Evolutionary conservation across 2,888 invertebrate species (phyloP).

Genomic region (Aethes cnicana): DNA sequence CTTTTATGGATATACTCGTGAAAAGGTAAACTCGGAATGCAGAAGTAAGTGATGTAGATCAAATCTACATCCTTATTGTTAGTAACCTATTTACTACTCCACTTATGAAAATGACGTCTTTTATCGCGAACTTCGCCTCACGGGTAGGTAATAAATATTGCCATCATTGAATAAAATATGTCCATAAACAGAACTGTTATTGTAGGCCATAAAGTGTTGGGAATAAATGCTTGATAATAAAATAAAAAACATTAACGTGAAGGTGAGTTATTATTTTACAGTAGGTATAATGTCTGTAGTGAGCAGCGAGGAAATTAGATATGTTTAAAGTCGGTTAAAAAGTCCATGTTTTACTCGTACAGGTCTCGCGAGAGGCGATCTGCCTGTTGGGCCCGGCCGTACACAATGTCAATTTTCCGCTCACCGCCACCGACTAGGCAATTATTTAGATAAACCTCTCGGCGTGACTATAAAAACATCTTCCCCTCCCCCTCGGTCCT

Average conservation of each 20-base stretch:
- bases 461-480: constrained; percentile 81
- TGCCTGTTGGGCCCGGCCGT: no score
- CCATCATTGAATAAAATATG: constrained; percentile 53
- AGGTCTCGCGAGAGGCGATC: no score
- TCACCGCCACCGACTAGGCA: constrained; percentile 80
- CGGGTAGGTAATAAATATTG: constrained; percentile 52
- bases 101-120: constrained; percentile 46
- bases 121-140: constrained; percentile 45
- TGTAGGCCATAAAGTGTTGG: constrained; percentile 39
- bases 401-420: constrained; percentile 80
- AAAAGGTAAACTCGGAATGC: no score
- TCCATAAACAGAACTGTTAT: constrained; percentile 47
- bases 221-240: constrained; percentile 34
- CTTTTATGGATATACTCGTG: no score
- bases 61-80: constrained; percentile 20
- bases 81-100: constrained; percentile 44
- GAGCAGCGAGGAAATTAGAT: constrained; percentile 22
- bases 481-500: constrained; percentile 69
- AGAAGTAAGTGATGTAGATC: no score
- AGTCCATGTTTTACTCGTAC: constrained; percentile 33
- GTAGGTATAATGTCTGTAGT: constrained; percentile 29
- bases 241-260: constrained; percentile 8
- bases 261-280: constrained; percentile 15
- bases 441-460: constrained; percentile 83
- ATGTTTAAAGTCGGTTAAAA: constrained; percentile 30